Evolutionary conservation across 2,797 vertebrate genomes (phyloP).

Genomic region (Bucorvus abyssinicus): DNA sequence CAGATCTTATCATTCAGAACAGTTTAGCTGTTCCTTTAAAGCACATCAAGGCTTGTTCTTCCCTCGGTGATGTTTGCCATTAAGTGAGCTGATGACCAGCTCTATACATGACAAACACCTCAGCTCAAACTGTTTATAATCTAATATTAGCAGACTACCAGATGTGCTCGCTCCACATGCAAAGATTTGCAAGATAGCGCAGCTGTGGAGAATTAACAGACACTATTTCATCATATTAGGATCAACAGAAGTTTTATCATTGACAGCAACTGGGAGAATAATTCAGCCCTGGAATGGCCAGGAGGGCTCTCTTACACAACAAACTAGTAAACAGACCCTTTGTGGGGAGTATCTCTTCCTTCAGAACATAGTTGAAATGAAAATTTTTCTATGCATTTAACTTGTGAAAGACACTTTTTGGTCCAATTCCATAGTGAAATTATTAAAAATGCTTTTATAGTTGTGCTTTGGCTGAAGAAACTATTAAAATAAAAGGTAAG

Average conservation of each 20-base stretch:
- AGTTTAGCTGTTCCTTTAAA: neutral
- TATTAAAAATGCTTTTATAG: neutral
- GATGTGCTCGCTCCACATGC: neutral
- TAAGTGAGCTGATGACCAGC: neutral
- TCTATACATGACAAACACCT: neutral
- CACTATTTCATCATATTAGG: neutral
- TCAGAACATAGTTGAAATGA: neutral
- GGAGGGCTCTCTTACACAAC: neutral
- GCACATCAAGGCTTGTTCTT: neutral
- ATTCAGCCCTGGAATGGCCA: neutral
- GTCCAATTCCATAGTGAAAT: neutral
- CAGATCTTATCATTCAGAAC: neutral
- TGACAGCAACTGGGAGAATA: neutral
- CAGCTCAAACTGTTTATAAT: neutral
- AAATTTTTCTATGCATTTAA: neutral
- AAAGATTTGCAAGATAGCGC: neutral
- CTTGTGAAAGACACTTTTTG: neutral
- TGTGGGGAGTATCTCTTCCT: neutral
- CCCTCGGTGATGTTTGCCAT: neutral
- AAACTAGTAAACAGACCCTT: neutral
- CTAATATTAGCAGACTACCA: neutral
- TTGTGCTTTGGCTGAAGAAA: neutral
- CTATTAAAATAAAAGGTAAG: neutral
- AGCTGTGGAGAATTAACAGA: neutral
- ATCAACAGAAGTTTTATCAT: neutral